Evolutionary conservation across 2,797 vertebrate genomes (phyloP).

Genomic region (Megaceryle alcyon): DNA sequence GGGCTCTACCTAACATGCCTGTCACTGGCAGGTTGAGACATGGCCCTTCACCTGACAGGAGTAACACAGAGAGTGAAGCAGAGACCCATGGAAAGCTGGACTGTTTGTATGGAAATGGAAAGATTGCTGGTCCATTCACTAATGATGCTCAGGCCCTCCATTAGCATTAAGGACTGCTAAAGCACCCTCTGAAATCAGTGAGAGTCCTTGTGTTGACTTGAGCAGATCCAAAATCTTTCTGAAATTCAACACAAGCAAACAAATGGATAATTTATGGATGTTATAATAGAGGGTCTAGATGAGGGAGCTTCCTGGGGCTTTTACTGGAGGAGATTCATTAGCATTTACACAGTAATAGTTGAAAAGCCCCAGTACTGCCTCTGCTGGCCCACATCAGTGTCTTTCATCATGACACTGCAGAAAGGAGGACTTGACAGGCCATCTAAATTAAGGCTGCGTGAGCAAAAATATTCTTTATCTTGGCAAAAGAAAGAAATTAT

Average conservation of each 20-base stretch:
- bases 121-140: not conserved
- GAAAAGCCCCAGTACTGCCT: not conserved
- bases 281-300: not conserved
- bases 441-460: not conserved
- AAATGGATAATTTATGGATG: not conserved
- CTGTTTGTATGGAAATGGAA: not conserved
- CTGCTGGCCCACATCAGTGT: not conserved
- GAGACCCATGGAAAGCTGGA: not conserved
- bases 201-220: not conserved
- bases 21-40: not conserved
- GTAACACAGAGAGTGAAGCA: not conserved
- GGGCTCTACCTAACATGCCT: too few relatives aligned
- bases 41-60: not conserved
- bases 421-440: constrained; percentile 32
- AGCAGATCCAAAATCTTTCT: not conserved
- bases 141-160: not conserved
- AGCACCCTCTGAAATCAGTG: not conserved
- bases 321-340: not conserved
- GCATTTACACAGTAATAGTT: not conserved
- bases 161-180: not conserved
- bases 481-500: constrained; percentile 47
- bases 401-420: constrained; percentile 16
- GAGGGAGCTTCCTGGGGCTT: not conserved
- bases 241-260: not conserved
- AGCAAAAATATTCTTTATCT: constrained; percentile 45